phyloP scores from a whole-genome alignment of 1,140 invertebrate species.

The Sitodiplosis mosellana region DNA sequence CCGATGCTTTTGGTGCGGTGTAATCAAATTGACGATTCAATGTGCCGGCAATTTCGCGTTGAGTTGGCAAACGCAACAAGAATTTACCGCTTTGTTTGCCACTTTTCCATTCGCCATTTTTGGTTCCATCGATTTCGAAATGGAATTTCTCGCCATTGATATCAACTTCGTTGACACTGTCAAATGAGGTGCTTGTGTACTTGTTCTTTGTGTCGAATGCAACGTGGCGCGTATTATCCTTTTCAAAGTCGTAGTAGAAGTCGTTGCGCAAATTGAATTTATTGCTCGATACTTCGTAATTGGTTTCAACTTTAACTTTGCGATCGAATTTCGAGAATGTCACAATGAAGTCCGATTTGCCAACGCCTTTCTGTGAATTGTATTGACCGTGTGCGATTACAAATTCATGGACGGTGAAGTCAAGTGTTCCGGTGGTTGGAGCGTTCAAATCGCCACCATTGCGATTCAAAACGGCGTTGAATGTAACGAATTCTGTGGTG shows the following conservation, averaged over 20 bases:
- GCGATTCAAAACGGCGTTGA: not conserved
- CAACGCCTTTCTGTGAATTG: constrained; percentile 34
- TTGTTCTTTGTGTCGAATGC: constrained; percentile 34
- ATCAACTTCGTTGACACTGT: too few species aligned
- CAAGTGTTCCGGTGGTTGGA: constrained; percentile 26
- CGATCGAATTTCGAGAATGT: constrained; percentile 31
- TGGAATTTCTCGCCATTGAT: constrained; percentile 19
- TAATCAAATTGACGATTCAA: constrained; percentile 14
- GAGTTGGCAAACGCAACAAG: constrained; percentile 9
- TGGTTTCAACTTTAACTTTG: constrained; percentile 40
- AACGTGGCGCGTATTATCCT: constrained; percentile 43
- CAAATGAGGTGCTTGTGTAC: constrained; percentile 13
- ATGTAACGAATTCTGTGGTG: not conserved
- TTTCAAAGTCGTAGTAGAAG: constrained; percentile 44
- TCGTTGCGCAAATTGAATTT: constrained; percentile 36
- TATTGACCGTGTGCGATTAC: constrained; percentile 33
- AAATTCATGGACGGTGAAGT: constrained; percentile 32
- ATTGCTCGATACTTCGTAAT: constrained; percentile 32
- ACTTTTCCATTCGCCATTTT: constrained; percentile 23
- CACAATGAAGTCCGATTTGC: constrained; percentile 30
- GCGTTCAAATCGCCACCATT: not conserved
- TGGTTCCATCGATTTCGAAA: constrained; percentile 28
- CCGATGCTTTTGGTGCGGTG: constrained; percentile 14
- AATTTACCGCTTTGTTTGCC: constrained; percentile 22
- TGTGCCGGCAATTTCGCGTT: constrained; percentile 17